phyloP scores from a whole-genome alignment of 2,888 invertebrate species.

The Synergus gifuensis region DNA sequence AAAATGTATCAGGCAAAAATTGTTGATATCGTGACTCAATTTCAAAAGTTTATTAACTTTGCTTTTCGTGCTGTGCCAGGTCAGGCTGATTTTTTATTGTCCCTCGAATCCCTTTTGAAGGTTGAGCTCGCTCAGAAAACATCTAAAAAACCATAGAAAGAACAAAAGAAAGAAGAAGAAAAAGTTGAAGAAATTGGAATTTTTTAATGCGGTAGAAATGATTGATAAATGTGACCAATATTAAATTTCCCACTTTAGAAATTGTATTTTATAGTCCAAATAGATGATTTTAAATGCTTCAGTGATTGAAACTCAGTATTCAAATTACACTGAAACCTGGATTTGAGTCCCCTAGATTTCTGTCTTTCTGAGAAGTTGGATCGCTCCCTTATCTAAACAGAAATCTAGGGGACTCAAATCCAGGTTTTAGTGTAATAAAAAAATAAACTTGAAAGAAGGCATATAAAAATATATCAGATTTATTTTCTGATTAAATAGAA shows the following conservation, averaged over 20 bases:
- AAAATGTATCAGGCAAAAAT: constrained; percentile 73
- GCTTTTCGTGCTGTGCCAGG: constrained; percentile 77
- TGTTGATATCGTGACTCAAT: constrained; percentile 75
- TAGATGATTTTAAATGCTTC: not conserved
- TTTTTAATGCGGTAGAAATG: constrained; percentile 52
- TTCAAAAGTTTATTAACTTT: constrained; percentile 79
- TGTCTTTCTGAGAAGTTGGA: no score
- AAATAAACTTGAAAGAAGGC: not conserved
- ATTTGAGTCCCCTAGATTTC: no score
- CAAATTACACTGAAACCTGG: no score
- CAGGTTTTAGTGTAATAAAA: no score
- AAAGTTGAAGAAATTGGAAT: constrained; percentile 28
- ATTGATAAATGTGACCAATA: constrained; percentile 54
- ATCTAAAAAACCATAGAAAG: constrained; percentile 2
- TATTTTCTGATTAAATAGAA: not conserved
- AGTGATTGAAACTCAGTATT: not conserved
- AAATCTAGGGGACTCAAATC: no score
- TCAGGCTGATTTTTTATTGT: constrained; percentile 78
- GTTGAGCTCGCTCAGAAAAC: constrained; percentile 34
- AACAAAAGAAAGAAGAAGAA: constrained; percentile 25
- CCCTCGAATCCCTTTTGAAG: constrained; percentile 50
- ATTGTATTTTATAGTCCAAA: no score
- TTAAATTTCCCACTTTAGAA: no score
- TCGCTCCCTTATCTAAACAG: no score
- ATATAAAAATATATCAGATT: constrained; percentile 12